phyloP scores from a whole-genome alignment of 2,888 invertebrate species.

The Leptinotarsa rubiginosa region DNA sequence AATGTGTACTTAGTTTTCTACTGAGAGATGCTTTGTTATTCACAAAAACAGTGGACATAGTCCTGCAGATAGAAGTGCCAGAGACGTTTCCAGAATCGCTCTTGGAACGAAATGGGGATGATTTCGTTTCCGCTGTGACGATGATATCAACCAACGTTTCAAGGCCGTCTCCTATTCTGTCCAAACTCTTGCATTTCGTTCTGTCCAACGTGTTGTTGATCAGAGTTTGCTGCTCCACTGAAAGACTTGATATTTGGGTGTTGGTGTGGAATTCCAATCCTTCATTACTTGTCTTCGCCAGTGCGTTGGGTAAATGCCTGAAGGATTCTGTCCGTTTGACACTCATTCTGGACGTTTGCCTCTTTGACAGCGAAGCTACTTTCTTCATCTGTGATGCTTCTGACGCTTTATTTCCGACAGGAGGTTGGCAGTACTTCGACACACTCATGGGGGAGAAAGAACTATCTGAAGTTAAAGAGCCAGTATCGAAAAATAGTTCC shows the following conservation, averaged over 20 bases:
- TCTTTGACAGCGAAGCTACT: constrained; percentile 29
- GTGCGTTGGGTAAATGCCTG: constrained; percentile 38
- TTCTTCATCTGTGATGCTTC: constrained; percentile 64
- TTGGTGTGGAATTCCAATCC: constrained; percentile 39
- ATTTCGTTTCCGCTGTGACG: constrained; percentile 66
- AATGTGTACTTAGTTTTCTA: constrained; percentile 50
- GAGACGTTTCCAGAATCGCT: constrained; percentile 59
- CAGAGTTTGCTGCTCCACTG: constrained; percentile 40
- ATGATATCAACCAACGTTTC: constrained; percentile 80
- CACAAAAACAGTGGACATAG: constrained; percentile 54
- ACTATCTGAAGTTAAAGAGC: constrained; percentile 74
- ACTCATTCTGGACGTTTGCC: constrained; percentile 40
- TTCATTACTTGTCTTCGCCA: constrained; percentile 37
- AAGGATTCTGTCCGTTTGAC: constrained; percentile 55
- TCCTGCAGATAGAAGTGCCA: constrained; percentile 53
- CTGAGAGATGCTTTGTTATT: constrained; percentile 33
- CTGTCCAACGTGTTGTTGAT: constrained; percentile 44
- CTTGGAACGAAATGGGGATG: constrained; percentile 48
- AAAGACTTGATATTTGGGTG: constrained; percentile 43
- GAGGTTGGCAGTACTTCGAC: constrained; percentile 64
- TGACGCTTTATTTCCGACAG: constrained; percentile 37
- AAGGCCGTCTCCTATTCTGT: constrained; percentile 79
- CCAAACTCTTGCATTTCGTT: constrained; percentile 76
- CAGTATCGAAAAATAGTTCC: constrained; percentile 70
- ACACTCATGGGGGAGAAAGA: constrained; percentile 79